A percentile compares a stretch with the other conserved stretches of the same genome.
Evolutionary conservation across 2,888 invertebrate species (phyloP).

Genomic region (Microctonus aethiopoides): DNA sequence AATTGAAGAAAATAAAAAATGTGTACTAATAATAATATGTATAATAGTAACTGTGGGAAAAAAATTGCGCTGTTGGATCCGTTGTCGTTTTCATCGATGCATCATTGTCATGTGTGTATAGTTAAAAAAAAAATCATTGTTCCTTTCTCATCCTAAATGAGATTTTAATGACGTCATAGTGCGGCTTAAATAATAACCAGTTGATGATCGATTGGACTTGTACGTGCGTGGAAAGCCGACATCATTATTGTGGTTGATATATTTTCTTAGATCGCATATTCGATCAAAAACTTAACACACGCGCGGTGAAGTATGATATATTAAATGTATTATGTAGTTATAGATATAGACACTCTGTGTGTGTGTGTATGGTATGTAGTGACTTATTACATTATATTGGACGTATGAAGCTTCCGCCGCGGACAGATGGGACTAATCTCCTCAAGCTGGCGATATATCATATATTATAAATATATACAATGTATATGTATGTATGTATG

Average conservation of each 20-base stretch:
- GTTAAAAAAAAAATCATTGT: conserved; percentile 18
- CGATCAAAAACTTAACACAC: conserved; percentile 40
- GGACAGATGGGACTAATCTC: conserved; percentile 55
- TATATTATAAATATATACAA: neutral
- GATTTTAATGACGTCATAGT: conserved; percentile 65
- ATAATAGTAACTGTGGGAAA: conserved; percentile 14
- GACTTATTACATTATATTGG: conserved; percentile 16
- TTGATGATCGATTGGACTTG: conserved; percentile 63
- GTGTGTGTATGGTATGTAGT: neutral
- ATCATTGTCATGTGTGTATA: conserved; percentile 61
- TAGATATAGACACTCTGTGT: conserved; percentile 5
- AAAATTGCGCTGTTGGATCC: neutral
- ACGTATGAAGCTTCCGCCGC: conserved; percentile 11
- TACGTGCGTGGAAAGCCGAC: conserved; percentile 46
- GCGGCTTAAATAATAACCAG: conserved; percentile 66
- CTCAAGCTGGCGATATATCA: conserved; percentile 50
- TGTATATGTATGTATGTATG: neutral
- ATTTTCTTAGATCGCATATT: conserved; percentile 50
- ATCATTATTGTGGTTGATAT: conserved; percentile 55
- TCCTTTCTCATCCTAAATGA: conserved; percentile 55
- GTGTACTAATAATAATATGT: too few species aligned
- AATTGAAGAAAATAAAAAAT: too few species aligned
- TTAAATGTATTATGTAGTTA: neutral
- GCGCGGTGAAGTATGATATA: neutral
- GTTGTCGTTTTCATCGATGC: conserved; percentile 52